Base-by-base conservation (phyloP, 2,797 vertebrate genomes). In the Pelobates cultripes region DNA sequence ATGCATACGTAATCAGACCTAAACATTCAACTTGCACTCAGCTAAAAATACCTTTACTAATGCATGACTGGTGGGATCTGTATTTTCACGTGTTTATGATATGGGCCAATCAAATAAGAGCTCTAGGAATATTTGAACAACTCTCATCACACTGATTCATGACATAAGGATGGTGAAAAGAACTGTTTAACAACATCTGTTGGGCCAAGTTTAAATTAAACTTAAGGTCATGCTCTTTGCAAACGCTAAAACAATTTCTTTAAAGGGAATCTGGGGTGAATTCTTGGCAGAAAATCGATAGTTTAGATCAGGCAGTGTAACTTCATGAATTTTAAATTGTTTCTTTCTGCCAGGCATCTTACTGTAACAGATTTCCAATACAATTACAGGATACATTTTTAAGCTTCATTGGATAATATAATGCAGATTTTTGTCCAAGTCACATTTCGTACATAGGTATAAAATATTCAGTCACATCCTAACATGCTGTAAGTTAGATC, bases 331-430 rank as follows among this genome's bases (percentile, higher is more conserved):
- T 66, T 13, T 4, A 63, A 72, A 79, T 51, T 41, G 43, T 69
- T 53, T 17, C 14, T n/a, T 15, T 79, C 41, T 73, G 40, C 74
- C 68, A 77, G 69, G 68, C 69, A 82, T 43, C 43, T 77, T 72
- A 51, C 74, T 66, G 44, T 66, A 71, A 72, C 12, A 72, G 61
- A 44, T 82, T 77, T 82, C 43, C 80, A 77, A 66, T 77, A 82
- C 69, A 82, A 81, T 75, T 76, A 77, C 75, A 77, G 69, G 75
- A 77, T 67, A 73, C 73, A 68, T 64, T 77, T 67, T 28, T 57
- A 77, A 77, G 61, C 60, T 67, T 82, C 69, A 72, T 17, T 67
- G 75, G 15, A 82, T 82, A 77, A 82, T 77, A 64, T n/a, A 75
- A 68, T 77, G 63, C 69, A 77, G 75, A 82, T 77, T 72, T 82